Evolutionary conservation across 2,113 vertebrate species (phyloP), one percentile per base, ranked within the genome.

Genomic region (Corythoichthys intestinalis): DNA sequence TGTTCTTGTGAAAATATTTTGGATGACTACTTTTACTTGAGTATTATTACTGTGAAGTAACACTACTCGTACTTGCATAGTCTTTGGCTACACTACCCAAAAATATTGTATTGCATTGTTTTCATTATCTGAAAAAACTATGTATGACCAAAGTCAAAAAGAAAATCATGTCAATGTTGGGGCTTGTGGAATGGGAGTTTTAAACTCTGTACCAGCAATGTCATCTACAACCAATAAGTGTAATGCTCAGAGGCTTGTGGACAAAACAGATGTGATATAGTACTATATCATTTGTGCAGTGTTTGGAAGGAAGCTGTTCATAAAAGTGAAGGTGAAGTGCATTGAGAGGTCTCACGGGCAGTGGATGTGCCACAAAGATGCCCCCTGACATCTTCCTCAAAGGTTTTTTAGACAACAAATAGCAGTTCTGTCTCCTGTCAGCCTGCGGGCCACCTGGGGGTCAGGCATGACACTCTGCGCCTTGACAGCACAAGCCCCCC

Each of bases 391-490:
- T 83, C 85, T 89, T 80, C 84, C 82, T 88, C 82, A 77, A 79
- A 88, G 81, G 82, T 86, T 80, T 84, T 87, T 83, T 66, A 83
- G 81, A 72, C 81, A 87, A 89, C 84, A 86, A 88, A 85, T 86
- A 87, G 83, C 79, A 85, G 87, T 79, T 88, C 83, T 87, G 87
- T 87, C 87, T 75, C 84, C 89, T 88, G 86, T 88, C 85, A 86
- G 83, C 81, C 85, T 72, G 76, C 9, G 79, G 81, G 82, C 78
- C 81, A 80, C 80, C 83, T 73, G 68, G 79, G 76, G 87, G 84
- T 86, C 79, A 81, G 70, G 50, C 73, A 76, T 87, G 87, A 89
- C 81, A 86, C 75, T 84, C 71, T 48, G 58, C 57, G 15, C 65
- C 61, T 54, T 87, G 86, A 88, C 85, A 85, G 81, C 79, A 74